Evolutionary conservation across 2,888 invertebrate genomes (phyloP), one percentile per base, ranked within the genome.

Genomic region (Erpobdella octoculata): DNA sequence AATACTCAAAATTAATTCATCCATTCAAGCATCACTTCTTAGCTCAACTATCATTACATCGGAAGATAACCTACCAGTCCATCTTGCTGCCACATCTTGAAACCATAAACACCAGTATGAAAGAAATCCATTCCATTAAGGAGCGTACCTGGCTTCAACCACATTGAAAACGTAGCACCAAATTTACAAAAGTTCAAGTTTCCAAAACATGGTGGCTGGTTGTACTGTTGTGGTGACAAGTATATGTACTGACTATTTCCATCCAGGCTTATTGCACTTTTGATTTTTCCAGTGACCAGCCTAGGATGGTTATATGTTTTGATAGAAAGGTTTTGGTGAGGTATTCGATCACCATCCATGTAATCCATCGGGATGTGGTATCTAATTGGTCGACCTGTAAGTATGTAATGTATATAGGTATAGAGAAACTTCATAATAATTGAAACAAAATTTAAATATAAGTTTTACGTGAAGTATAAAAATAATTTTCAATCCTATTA

Each of bases 51-150:
- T n/a, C 18, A 46, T 46, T 3, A 46, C 5, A 46, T 46, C 21
- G 21, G 2, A n/a, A 21, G 53, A 28, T 28, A 25, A 28, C 69
- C 61, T 15, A 77, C 48, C 46, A 38, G 38, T 0, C 80, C 79
- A 31, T 77, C 76, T 35, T 76, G 74, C 64, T 79, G 79, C 70
- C 77, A 79, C 21, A 70, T 65, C 9, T 77, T 74, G 33, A 82
- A 76, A 6, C 82, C 82, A 58, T 81, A 80, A 5, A 79, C 77
- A 18, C 81, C 81, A 3, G 79, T 78, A 2, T 80, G 77, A 18
- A 81, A 46, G 73, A 79, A 78, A 69, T 80, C 78, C 31, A 77
- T 77, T 15, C 78, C 77, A 41, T 79, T 77, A 8, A 25, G 35
- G 37, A 77, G 69, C 25, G 69, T 37, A 2, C 73, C 74, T 15